Evolutionary conservation across 2,888 invertebrate species (phyloP).

Genomic region (Noctua janthe): DNA sequence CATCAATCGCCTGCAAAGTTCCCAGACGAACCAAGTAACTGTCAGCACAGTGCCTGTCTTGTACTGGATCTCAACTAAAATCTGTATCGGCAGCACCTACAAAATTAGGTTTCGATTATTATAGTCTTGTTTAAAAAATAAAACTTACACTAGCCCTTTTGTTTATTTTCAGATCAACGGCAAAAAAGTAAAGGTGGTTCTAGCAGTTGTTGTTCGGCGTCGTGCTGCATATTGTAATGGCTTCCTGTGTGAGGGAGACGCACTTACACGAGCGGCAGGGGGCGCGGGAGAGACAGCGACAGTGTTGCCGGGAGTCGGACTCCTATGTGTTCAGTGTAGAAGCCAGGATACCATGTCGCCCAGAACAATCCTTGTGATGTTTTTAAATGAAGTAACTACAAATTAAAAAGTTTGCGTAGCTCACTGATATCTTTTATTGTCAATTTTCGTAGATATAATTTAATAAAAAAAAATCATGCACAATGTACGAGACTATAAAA

Average conservation of each 20-base stretch:
- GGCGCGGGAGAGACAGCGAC: conserved; percentile 76
- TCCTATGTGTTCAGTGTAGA: conserved; percentile 86
- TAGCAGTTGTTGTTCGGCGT: conserved; percentile 98
- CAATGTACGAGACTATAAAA: conserved; percentile 67
- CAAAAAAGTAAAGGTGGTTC: conserved; percentile 98
- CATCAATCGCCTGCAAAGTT: background rate
- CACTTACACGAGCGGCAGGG: conserved; percentile 72
- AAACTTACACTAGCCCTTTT: conserved; percentile 41
- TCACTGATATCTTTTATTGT: conserved; percentile 70
- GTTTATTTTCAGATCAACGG: conserved; percentile 95
- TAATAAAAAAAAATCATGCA: conserved; percentile 66
- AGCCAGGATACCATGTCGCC: conserved; percentile 77
- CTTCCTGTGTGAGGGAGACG: conserved; percentile 71
- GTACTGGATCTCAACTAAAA: background rate
- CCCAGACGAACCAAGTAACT: background rate
- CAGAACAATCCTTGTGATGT: conserved; percentile 80
- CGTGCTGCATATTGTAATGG: conserved; percentile 97
- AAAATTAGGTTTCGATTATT: background rate
- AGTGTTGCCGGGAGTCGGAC: conserved; percentile 78
- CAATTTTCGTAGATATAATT: conserved; percentile 68
- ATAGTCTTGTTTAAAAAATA: background rate
- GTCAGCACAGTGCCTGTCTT: background rate
- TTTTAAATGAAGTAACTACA: conserved; percentile 77
- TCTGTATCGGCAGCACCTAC: background rate
- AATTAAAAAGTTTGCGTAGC: conserved; percentile 66